Percentiles rank a stretch among this genome's conserved stretches.
phyloP scores from a whole-genome alignment of 1,140 invertebrate genomes.

The Drosophila melanica region DNA sequence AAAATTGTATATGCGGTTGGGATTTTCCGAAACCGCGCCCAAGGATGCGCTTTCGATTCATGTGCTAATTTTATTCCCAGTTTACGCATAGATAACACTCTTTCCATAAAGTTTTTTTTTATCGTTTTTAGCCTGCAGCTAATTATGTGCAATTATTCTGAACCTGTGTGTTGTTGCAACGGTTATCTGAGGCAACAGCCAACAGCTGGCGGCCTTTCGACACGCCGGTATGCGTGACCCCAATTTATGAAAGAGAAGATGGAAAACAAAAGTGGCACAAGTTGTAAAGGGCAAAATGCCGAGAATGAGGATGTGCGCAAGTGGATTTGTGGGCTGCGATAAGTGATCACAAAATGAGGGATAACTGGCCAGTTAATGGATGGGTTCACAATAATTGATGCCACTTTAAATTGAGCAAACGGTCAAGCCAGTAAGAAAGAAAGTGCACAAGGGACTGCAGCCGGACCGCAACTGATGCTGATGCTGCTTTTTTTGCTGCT shows the following conservation, averaged over 20 bases:
- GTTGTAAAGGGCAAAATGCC: slow-evolving; percentile 48
- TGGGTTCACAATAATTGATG: slow-evolving; percentile 79
- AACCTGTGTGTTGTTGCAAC: slow-evolving; percentile 16
- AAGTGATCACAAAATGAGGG: slow-evolving; percentile 77
- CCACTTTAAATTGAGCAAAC: slow-evolving; percentile 73
- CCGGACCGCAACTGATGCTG: background rate
- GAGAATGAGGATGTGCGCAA: slow-evolving; percentile 43
- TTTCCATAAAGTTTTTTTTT: background rate
- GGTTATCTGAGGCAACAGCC: background rate
- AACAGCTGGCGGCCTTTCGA: slow-evolving; percentile 20
- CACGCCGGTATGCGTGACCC: slow-evolving; percentile 72
- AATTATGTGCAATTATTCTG: slow-evolving; percentile 29
- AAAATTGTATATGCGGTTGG: no score
- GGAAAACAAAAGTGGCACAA: slow-evolving; percentile 51
- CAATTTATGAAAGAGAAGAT: slow-evolving; percentile 41
- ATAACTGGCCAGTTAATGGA: slow-evolving; percentile 78
- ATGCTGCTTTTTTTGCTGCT: slow-evolving; percentile 5
- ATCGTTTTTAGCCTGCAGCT: slow-evolving; percentile 6
- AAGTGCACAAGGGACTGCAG: slow-evolving; percentile 62
- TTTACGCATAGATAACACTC: no score
- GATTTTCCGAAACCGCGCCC: no score
- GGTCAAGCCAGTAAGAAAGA: slow-evolving; percentile 53
- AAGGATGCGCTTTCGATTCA: no score
- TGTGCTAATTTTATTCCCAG: no score
- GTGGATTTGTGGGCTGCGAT: slow-evolving; percentile 69